A percentile compares a stretch with the other conserved stretches of the same genome.
Evolutionary conservation across 2,888 invertebrate species (phyloP).

Genomic region (Nephrotoma guestfalica): DNA sequence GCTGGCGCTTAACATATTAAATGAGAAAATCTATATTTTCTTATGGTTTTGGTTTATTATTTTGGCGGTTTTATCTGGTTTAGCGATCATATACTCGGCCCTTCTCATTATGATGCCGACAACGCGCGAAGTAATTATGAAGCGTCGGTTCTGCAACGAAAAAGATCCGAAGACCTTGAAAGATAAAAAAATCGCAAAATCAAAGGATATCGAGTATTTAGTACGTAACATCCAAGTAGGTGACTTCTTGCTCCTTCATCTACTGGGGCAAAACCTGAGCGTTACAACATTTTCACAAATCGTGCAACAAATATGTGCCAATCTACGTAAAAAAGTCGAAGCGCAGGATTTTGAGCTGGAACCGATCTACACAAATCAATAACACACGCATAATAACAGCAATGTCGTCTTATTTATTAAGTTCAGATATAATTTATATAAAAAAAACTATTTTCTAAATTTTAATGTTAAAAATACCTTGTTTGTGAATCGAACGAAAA

Average conservation of each 20-base stretch:
- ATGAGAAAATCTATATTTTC: slow-evolving; percentile 88
- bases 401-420: not conserved
- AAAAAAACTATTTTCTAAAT: not conserved
- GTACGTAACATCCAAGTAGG: slow-evolving; percentile 76
- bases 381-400: not conserved
- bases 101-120: slow-evolving; percentile 65
- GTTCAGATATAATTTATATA: not conserved
- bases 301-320: slow-evolving; percentile 49
- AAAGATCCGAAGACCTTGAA: not conserved
- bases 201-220: slow-evolving; percentile 56
- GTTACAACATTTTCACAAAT: slow-evolving; percentile 66
- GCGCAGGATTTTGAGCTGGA: not conserved
- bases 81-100: slow-evolving; percentile 67
- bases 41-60: slow-evolving; percentile 87
- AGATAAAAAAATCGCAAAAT: slow-evolving; percentile 43
- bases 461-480: not conserved
- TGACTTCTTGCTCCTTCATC: slow-evolving; percentile 69
- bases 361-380: not conserved
- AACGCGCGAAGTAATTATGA: slow-evolving; percentile 66
- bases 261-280: slow-evolving; percentile 77
- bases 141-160: slow-evolving; percentile 56
- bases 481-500: not conserved
- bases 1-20: slow-evolving; percentile 78
- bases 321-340: slow-evolving; percentile 47
- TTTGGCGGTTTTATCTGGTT: slow-evolving; percentile 53